These are phyloP conservation scores for Leptopilina myrica DNA, from an alignment of 2,888 invertebrate genomes.

Conservation along the genomic window DNA sequence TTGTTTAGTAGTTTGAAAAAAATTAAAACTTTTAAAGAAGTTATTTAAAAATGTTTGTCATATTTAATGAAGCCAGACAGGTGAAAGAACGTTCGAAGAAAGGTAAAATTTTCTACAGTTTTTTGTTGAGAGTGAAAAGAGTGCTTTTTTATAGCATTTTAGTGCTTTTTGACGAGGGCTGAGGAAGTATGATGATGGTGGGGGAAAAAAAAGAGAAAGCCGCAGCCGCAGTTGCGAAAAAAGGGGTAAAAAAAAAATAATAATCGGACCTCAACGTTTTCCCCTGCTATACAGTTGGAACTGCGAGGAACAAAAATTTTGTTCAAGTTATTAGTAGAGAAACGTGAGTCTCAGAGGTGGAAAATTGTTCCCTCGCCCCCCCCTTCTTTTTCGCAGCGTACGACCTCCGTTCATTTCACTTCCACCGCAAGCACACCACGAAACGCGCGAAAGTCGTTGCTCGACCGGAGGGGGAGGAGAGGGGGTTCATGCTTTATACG, in stretches of 20 bases:
- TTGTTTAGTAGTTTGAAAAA: neutral
- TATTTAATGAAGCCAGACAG: neutral
- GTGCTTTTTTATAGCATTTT: constrained; percentile 11
- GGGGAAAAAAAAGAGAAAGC: constrained; percentile 2
- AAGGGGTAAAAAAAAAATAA: constrained; percentile 41
- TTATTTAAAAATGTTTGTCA: neutral
- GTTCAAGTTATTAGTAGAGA: constrained; percentile 37
- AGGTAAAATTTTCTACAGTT: neutral
- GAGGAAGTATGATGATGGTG: constrained; percentile 4
- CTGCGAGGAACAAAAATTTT: constrained; percentile 46
- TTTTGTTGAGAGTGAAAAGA: neutral
- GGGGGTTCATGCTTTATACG: constrained; percentile 56
- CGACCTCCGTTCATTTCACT: constrained; percentile 21
- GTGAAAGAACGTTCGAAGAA: neutral
- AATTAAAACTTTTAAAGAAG: neutral
- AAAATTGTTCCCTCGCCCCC: constrained; percentile 44
- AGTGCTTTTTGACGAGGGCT: constrained; percentile 9
- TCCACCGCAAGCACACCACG: constrained; percentile 9
- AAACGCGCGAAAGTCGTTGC: constrained; percentile 24
- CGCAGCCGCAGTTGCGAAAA: constrained; percentile 12
- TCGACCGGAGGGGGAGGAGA: neutral
- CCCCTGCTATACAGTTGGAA: constrained; percentile 40
- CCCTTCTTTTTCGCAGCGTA: neutral
- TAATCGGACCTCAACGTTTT: constrained; percentile 42
- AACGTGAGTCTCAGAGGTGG: constrained; percentile 28